Base-by-base conservation (phyloP, 2,113 vertebrate species). In the Stegostoma tigrinum region DNA sequence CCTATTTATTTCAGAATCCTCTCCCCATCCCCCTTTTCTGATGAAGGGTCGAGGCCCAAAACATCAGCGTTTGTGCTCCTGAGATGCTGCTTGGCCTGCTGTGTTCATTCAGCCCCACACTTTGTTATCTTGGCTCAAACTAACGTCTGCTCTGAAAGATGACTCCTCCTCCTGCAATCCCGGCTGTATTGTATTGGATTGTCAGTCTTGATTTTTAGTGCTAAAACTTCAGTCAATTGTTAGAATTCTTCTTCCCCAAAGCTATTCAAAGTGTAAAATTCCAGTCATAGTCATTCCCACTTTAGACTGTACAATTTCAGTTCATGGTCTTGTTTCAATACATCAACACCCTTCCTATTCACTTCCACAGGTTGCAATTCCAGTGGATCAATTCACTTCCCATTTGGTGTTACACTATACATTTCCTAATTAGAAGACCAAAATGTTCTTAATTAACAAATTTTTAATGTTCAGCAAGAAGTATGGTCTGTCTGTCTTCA, bases 391-490 rank as follows among this genome's bases (percentile, higher is more conserved):
- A 91, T 91, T 87, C 23, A 52, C 52, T 86, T 64, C 3, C 87
- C 30, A 91, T 34, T 91, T 66, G n/a, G 34, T 23, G 17, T 42
- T 66, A 93, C 34, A 42, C 61, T 67, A 67, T 64, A 66, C 17
- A 66, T n/a, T 93, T 93, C 34, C 55, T 91, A 93, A 93, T 38
- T 93, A 61, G 21, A 67, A 93, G 61, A 24, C 61, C 17, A 93
- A 93, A 64, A 93, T 66, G 61, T 93, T 66, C 61, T 64, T 66
- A 93, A 93, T 66, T 93, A 93, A 93, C 61, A 66, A 66, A 23
- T 93, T 93, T 93, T 93, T 93, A 93, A 93, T 42, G 61, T 93
- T 67, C 61, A 93, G 87, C 30, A 91, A 91, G 55, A 91, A 91
- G 52, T 64, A 91, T 61, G 87, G 55, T n/a, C 15, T 52, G 45